Conservation (phyloP, 2,888 invertebrate species). For the Drosophila demipolita region DNA sequence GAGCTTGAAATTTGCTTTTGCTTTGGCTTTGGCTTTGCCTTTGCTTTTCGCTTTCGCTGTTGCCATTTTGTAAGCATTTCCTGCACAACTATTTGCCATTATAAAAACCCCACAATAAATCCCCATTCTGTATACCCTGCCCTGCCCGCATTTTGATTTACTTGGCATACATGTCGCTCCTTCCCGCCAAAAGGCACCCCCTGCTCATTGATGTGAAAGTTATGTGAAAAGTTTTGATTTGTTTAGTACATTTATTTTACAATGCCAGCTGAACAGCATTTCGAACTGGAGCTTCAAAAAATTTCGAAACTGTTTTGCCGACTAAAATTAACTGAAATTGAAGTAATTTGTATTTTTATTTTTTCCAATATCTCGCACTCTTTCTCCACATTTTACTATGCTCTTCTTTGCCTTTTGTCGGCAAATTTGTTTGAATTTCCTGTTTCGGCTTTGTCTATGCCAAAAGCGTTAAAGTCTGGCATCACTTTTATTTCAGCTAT, state of each 20-base stretch:
- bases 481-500: conserved; percentile 37
- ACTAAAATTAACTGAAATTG: conserved; percentile 68
- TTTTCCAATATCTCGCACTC: conserved; percentile 46
- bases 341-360: conserved; percentile 54
- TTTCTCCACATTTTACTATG: conserved; percentile 23
- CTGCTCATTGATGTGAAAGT: conserved; percentile 72
- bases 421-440: conserved; percentile 24
- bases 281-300: conserved; percentile 35
- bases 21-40: conserved; percentile 16
- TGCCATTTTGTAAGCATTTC: conserved; percentile 52
- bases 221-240: conserved; percentile 82
- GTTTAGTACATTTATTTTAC: conserved; percentile 75
- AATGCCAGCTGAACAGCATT: conserved; percentile 41
- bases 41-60: conserved; percentile 27
- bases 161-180: conserved; percentile 49
- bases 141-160: conserved; percentile 51
- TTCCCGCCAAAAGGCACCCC: neutral
- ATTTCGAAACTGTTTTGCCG: conserved; percentile 47
- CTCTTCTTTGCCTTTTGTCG: neutral
- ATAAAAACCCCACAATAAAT: conserved; percentile 55
- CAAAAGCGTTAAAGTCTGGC: conserved; percentile 22
- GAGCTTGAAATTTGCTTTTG: conserved; percentile 53
- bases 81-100: conserved; percentile 61
- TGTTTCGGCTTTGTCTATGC: conserved; percentile 34
- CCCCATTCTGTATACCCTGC: conserved; percentile 37